phyloP scores from a whole-genome alignment of 2,888 invertebrate species.

The Caenorhabditis imperialis region DNA sequence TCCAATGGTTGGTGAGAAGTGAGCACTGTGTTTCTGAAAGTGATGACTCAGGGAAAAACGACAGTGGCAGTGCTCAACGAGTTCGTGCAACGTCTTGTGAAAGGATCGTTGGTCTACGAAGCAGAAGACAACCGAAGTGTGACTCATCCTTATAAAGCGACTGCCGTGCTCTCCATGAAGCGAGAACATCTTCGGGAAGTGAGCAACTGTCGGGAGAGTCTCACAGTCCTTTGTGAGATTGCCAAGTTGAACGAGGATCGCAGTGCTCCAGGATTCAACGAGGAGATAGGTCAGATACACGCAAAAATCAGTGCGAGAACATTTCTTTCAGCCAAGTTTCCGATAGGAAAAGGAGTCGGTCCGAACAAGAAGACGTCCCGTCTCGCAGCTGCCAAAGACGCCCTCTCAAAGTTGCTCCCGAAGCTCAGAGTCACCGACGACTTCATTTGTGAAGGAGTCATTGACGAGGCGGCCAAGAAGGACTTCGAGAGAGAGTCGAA shows the following conservation, averaged over 20 bases:
- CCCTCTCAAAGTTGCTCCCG: slow-evolving; percentile 60
- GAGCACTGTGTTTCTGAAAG: no score
- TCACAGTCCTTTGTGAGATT: slow-evolving; percentile 35
- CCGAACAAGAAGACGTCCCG: slow-evolving; percentile 96
- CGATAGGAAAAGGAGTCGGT: slow-evolving; percentile 92
- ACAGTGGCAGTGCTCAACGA: slow-evolving; percentile 95
- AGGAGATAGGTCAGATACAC: not conserved
- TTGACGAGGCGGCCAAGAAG: slow-evolving; percentile 7
- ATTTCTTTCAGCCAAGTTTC: slow-evolving; percentile 79
- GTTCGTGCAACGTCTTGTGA: slow-evolving; percentile 93
- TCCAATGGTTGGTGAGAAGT: slow-evolving; percentile 45
- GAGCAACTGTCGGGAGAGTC: slow-evolving; percentile 54
- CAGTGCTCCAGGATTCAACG: slow-evolving; percentile 8
- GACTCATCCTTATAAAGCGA: slow-evolving; percentile 62
- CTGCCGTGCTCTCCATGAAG: slow-evolving; percentile 56
- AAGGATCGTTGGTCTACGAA: slow-evolving; percentile 81
- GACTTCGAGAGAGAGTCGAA: slow-evolving; percentile 53
- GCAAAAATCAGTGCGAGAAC: not conserved
- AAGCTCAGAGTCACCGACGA: slow-evolving; percentile 23
- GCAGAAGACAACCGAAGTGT: slow-evolving; percentile 66
- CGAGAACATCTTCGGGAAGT: slow-evolving; percentile 25
- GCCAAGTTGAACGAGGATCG: not conserved
- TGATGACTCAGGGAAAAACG: slow-evolving; percentile 81
- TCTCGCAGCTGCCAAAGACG: slow-evolving; percentile 84
- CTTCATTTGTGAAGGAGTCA: slow-evolving; percentile 27